Conservation (phyloP, 2,888 invertebrate genomes). For the Stenoptilia bipunctidactyla region DNA sequence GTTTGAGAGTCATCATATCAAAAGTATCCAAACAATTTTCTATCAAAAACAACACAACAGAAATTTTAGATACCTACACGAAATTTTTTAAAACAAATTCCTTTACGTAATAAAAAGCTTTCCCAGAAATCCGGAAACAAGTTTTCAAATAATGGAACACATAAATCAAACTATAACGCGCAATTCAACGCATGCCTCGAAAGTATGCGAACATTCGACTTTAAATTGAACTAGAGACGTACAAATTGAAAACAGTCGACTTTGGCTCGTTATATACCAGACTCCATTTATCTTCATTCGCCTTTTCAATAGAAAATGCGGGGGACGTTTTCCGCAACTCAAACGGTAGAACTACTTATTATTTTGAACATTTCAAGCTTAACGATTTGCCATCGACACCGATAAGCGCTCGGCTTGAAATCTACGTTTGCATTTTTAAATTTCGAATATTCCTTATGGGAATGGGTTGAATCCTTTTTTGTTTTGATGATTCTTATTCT, state of each 20-base stretch:
- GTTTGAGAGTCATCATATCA: too few relatives aligned
- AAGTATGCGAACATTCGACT: conserved; percentile 34
- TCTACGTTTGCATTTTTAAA: too few relatives aligned
- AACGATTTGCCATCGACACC: conserved; percentile 52
- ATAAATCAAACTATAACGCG: too few relatives aligned
- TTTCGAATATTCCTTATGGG: too few relatives aligned
- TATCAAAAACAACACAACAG: too few relatives aligned
- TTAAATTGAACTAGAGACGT: conserved; percentile 45
- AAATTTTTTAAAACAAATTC: too few relatives aligned
- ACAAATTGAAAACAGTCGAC: conserved; percentile 67
- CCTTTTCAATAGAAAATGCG: conserved; percentile 61
- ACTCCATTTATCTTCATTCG: conserved; percentile 66
- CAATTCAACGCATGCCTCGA: too few relatives aligned
- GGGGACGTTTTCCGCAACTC: conserved; percentile 60
- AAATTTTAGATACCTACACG: too few relatives aligned
- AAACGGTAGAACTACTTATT: conserved; percentile 64
- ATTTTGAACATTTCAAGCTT: conserved; percentile 58
- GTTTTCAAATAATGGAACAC: too few relatives aligned
- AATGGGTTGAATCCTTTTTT: too few relatives aligned
- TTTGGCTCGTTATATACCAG: conserved; percentile 60
- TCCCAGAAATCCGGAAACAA: background rate
- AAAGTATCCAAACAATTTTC: too few relatives aligned
- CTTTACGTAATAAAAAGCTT: background rate
- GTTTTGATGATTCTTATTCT: too few relatives aligned
- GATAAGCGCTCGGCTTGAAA: background rate